Base-by-base conservation (phyloP, 2,797 vertebrate species). In the Scarus forsteni region DNA sequence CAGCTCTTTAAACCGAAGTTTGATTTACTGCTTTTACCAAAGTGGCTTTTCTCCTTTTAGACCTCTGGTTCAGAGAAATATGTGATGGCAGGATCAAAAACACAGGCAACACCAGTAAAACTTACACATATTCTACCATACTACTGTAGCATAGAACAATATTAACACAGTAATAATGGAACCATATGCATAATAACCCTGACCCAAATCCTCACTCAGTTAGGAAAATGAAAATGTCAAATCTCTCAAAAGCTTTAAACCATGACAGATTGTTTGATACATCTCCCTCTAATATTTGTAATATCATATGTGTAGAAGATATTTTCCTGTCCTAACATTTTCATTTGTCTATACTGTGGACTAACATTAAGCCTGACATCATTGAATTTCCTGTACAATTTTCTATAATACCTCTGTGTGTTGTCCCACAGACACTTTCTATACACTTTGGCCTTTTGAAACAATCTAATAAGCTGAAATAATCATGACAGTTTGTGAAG, bases 371-470 rank as follows among this genome's bases (percentile, higher is more conserved):
- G 36, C 48, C 38, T 12, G 58, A 64, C 65, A 51, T 27, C 50
- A 52, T 35, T 72, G 53, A 43, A 77, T 66, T 45, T 51, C 40
- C 48, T 59, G n/a, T n/a, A 75, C 34, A 38, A 39, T 0, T 48
- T 43, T 65, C 42, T 19, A 40, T 18, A 52, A 13, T 34, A 68
- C 62, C 60, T 65, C 56, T 18, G 10, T 42, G 13, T 66, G 49
- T 43, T 57, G 34, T 42, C 51, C 67, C 35, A 67, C 27, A 77
- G 78, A 64, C 19, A 52, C 15, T 66, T 53, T 72, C 35, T 18
- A 52, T 14, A 46, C 15, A 55, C 19, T 75, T 52, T 68, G 63
- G 14, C 60, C 64, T 62, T 53, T 60, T 70, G 35, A 80, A n/a
- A 61, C 49, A 57, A 54, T 66, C 51, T 66, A 42, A 57, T 62